Base-by-base conservation (phyloP, 2,797 vertebrate species). In the Siniperca scherzeri region DNA sequence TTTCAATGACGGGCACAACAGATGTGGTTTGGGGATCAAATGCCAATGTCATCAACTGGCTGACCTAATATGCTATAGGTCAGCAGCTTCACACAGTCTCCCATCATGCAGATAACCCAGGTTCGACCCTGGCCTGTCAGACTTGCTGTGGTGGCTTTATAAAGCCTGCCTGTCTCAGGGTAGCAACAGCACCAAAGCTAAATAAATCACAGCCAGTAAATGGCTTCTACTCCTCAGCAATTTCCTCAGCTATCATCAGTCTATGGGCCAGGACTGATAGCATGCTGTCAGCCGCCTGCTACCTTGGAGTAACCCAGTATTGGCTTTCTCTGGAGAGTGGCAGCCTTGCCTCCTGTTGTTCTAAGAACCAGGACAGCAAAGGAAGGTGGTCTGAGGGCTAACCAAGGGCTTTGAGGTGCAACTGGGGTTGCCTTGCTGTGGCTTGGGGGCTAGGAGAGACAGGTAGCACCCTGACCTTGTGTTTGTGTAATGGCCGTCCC, bases 381-480 rank as follows among this genome's bases (percentile, higher is more conserved):
- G 62, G 56, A 53, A 77, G 81, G 50, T 74, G 82, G 38, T 71
- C 66, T 12, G 36, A 44, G 60, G 77, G 74, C 64, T 82, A 74
- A 67, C 75, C 44, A n/a, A 83, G 80, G 87, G 82, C 76, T 82
- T 6, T 12, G 57, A 48, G 83, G 87, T 89, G 76, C 83, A 80
- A 19, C 70, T 22, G 33, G 70, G 83, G 76, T 72, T 60, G 60
- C 70, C 67, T 13, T 12, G 44, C 69, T 67, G 60, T 21, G 46
- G 52, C 81, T 65, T 0, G 6, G 79, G 84, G 88, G 64, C 61
- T 62, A 48, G 42, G 61, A 56, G 85, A 74, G 52, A 78, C 83
- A 74, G 56, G 77, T 62, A 89, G 89, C 87, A 87, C 79, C 91
- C 91, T 93, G 94, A 95, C 94, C 95, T 95, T 96, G 95, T 93